Base-by-base conservation (phyloP, 1,140 invertebrate genomes). In the Tetranychus cinnabarinus region DNA sequence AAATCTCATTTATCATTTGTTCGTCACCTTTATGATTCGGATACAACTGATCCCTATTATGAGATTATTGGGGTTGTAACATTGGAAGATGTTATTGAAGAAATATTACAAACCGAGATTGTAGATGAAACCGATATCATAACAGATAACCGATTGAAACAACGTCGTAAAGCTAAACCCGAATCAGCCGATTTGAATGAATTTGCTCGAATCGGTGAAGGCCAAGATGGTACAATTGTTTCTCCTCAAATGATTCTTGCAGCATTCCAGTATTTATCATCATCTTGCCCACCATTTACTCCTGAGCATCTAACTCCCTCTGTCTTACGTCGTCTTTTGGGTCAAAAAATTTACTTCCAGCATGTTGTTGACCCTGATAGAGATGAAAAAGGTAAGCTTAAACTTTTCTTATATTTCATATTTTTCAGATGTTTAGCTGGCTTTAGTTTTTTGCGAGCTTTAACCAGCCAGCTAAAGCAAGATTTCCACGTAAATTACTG, bases 21-120 rank as follows among this genome's bases (percentile, higher is more conserved):
- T 10, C 85, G 88, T 65, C 77, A 83, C 58, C 82, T 90, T 1
- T 88, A 87, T 70, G 85, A 88, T 70, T 84, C 83, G 37, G 54
- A 55, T 37, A 59, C 34, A 10, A 10, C 33, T 4, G 87, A 90
- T 76, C 75, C 76, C 4, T 87, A 88, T 69, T 91, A 90, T 71
- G 87, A 91, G 76, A 87, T 87, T 3, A 81, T 88, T 59, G 89
- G 89, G 23, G 76, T 93, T 37, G 82, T 93, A 6, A 93, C 88
- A 1, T 70, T 93, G 31, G 89, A 93, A 72, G 89, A 93, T 74
- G 87, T 93, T 57, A 91, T 93, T 64, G 88, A 93, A 71, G 88
- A 92, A 74, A 77, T 93, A 62, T 89, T 93, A 67, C 88, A 93
- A 70, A 82, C 86, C 0, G 88, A 93, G 74, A 93, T 93, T 65